These are phyloP conservation scores for Grammomys surdaster DNA, from an alignment of 2,113 vertebrate species.

Conservation along the genomic window DNA sequence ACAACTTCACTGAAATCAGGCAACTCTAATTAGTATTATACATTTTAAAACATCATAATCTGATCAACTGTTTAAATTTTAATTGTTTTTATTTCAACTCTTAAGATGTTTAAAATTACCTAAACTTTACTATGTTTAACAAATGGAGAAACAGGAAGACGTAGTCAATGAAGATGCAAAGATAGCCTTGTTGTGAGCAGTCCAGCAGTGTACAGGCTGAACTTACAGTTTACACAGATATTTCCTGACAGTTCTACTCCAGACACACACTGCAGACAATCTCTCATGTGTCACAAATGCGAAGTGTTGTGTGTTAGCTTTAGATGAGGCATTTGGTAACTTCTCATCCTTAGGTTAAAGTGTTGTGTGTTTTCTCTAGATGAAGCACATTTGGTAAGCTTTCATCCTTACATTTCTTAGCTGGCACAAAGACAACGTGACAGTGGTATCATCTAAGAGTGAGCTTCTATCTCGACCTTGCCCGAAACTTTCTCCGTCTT, in stretches of 20 bases:
- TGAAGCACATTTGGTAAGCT: constrained; percentile 1
- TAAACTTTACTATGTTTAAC: background rate
- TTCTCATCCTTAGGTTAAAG: constrained; percentile 82
- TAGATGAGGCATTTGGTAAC: background rate
- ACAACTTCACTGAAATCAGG: background rate
- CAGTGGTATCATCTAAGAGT: constrained; percentile 96
- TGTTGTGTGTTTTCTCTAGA: background rate
- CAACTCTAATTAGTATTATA: background rate
- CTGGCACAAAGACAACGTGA: constrained; percentile 95
- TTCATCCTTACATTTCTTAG: constrained; percentile 93
- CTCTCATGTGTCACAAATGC: background rate
- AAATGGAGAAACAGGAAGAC: constrained; percentile 38
- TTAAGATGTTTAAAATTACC: background rate
- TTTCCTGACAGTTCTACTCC: background rate
- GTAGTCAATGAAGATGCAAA: background rate
- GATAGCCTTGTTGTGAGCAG: background rate
- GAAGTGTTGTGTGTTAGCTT: background rate
- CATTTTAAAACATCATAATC: background rate
- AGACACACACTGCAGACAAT: background rate
- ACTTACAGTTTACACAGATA: background rate
- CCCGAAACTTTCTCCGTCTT: constrained; percentile 98
- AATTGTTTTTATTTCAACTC: no score
- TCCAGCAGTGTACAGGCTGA: background rate
- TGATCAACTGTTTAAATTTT: background rate
- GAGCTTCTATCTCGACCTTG: constrained; percentile 96